Base-by-base conservation (phyloP, 2,888 invertebrate genomes). In the Ophion slaviceki region DNA sequence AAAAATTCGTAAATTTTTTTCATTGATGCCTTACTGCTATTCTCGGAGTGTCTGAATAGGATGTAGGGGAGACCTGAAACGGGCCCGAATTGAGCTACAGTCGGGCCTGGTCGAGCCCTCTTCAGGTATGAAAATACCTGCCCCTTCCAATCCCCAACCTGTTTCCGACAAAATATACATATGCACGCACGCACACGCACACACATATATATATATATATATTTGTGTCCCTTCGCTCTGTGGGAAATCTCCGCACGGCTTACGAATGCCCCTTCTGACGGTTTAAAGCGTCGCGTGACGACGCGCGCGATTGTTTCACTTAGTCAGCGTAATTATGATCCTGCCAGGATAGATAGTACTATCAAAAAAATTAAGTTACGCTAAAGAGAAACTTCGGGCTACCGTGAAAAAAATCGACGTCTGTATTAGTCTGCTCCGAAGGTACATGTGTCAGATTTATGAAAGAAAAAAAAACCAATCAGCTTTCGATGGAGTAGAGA, bases 61-160 rank as follows among this genome's bases (percentile, higher is more conserved):
- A 59, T 72, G 47, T 28, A 32, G 11, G 64, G 70, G 57, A 40
- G 4, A 66, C 76, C 2, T 70, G 79, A 75, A 74, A 74, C 53
- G 86, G 79, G 70, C 74, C 76, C 72, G 64, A 59, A 70, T 24
- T n/a, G 53, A 40, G 64, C 67, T 84, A 53, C 61, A 28, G 59
- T 72, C 81, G 82, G 75, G 64, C 82, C 82, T 87, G 82, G 62
- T 64, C 14, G 79, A 67, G 24, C 36, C 57, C 57, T 70, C 28
- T 68, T 67, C 87, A 87, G 87, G 87, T 88, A 86, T 75, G 64
- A 77, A 81, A 74, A 87, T 88, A 88, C 88, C 86, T 86, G 82
- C 87, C 82, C 82, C 82, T 84, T 79, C 84, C 62, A 62, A 61
- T 20, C 45, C 72, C 66, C 85, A 87, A 88, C 88, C 88, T 87